Evolutionary conservation across 2,888 invertebrate species (phyloP), one percentile per base, ranked within the genome.

Genomic region (Koerneria pararmatus): DNA sequence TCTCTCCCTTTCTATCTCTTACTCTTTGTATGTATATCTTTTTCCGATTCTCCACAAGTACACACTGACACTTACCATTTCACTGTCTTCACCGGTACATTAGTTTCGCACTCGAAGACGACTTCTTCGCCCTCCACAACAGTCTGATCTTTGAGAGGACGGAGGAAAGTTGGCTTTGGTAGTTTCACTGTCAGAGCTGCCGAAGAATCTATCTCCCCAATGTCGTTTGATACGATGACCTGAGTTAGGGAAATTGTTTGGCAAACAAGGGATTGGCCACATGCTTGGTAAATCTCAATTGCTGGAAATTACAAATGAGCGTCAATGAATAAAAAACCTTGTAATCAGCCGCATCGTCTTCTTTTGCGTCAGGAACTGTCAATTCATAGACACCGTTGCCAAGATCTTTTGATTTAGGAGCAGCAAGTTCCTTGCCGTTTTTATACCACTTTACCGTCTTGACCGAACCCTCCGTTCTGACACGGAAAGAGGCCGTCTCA

Each of bases 391-490:
- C 58, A 41, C 65, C 54, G 48, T 66, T 67, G 37, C 60, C 34
- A 27, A 69, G 37, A 61, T 61, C 54, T 51, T 67, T 69, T n/a
- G 49, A 41, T 57, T 35, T 60, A 15, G 65, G 32, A 29, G 8
- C 24, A 1, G 54, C 46, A 37, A 81, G 34, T 56, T 78, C 80
- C 49, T 79, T 70, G 1, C 80, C 84, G 70, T 84, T 76, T 59
- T 83, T 83, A 68, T 82, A 76, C 95, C 95, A 95, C 80, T 89
- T 90, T 24, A 95, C 88, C 68, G 88, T 89, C 69, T 89, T 89
- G 0, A 93, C 93, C 78, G 90, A 91, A 0, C 92, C 90, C 22
- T 19, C 2, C 22, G 46, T 56, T 80, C 90, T 72, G 5, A 76
- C 70, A 41, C 70, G 68, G 24, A 94, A 85, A 69, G 89, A 90